Base-by-base conservation (phyloP, 2,797 vertebrate genomes). In the Philypnodon macrostomus region DNA sequence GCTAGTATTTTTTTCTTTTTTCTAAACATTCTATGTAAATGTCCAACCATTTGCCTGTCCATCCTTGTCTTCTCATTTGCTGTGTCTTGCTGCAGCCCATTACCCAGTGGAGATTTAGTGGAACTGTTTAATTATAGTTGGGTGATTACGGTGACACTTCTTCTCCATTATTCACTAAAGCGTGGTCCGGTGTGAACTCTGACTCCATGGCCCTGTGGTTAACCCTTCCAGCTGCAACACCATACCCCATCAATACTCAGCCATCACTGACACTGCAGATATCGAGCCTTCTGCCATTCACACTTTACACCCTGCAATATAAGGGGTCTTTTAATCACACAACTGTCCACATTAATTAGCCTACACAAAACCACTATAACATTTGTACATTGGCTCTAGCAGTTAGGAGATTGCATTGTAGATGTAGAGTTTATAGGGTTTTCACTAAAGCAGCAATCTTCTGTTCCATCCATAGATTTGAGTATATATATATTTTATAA, bases 121-220 rank as follows among this genome's bases (percentile, higher is more conserved):
- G 53, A 34, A 57, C 47, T 51, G 39, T 65, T 73, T 71, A 66
- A 63, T 77, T 75, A 63, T 18, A 46, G 66, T 63, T 40, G 58
- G 63, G 58, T 63, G 52, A 69, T 66, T 65, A 41, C 44, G 36
- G 17, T 73, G 59, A 78, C 67, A 66, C 48, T 63, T 61, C 44
- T 64, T 48, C 74, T 73, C 52, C 62, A 73, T 71, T 70, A 79
- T 73, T 74, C 58, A 76, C 49, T 56, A 59, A 63, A 70, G 67
- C 41, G 17, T 37, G 32, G 4, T 41, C 58, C 61, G 39, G 49
- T 31, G 45, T 67, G 74, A 83, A 56, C 68, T 77, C 47, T 70
- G 71, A 71, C 72, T 58, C 59, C 53, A n/a, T 31, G 14, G 61
- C 67, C 64, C 32, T 77, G 72, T 77, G 66, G 66, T 80, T 56